Conservation (phyloP, 2,888 invertebrate species). For the Sesia bembeciformis region DNA sequence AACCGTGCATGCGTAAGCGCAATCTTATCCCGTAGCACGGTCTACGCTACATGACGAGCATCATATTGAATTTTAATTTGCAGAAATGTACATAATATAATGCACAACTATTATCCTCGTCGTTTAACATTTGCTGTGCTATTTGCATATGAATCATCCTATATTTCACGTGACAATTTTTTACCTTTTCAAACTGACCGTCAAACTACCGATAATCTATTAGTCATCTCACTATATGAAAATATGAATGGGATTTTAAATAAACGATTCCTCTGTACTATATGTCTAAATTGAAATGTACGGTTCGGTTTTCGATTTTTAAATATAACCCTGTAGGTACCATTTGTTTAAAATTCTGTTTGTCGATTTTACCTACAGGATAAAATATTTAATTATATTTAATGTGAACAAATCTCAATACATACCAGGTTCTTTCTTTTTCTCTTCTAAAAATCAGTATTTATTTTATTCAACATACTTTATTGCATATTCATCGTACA, state of each 20-base stretch:
- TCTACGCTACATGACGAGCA: too few relatives aligned
- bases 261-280: background rate
- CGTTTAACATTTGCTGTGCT: conserved; percentile 39
- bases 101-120: conserved; percentile 47
- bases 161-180: conserved; percentile 40
- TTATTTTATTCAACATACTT: too few relatives aligned
- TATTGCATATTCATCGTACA: too few relatives aligned
- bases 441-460: too few relatives aligned
- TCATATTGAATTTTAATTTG: conserved; percentile 30
- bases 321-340: background rate
- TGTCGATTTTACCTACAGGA: too few relatives aligned
- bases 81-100: conserved; percentile 44
- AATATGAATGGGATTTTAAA: background rate
- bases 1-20: too few relatives aligned
- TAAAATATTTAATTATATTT: too few relatives aligned
- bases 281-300: background rate
- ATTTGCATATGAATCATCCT: conserved; percentile 58
- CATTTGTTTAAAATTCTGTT: too few relatives aligned
- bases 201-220: background rate
- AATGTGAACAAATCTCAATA: too few relatives aligned
- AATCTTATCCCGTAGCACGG: too few relatives aligned
- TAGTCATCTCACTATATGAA: background rate
- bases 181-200: conserved; percentile 9
- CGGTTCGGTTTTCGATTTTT: background rate
- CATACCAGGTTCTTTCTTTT: too few relatives aligned